A percentile compares a stretch with the other conserved stretches of the same genome.
phyloP scores from a whole-genome alignment of 2,888 invertebrate species.

The Ganaspis brasiliensis region DNA sequence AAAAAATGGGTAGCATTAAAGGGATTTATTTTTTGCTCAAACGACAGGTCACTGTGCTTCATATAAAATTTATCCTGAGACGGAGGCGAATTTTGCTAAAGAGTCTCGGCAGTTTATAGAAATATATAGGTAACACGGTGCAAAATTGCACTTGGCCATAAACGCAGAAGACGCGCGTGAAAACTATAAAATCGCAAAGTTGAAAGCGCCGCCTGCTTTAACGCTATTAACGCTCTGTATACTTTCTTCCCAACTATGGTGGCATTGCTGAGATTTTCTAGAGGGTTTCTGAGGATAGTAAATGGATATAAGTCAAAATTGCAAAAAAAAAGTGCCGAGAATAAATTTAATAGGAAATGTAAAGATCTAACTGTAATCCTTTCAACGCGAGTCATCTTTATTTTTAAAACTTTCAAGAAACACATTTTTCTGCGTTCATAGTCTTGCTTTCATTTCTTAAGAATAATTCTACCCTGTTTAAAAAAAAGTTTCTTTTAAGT shows the following conservation, averaged over 20 bases:
- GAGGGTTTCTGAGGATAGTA: background rate
- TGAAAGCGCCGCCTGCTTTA: background rate
- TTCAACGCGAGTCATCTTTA: no score
- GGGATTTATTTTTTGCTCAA: no score
- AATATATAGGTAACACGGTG: background rate
- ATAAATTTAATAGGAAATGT: no score
- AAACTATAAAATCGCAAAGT: background rate
- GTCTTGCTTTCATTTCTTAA: no score
- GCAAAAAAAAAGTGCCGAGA: background rate
- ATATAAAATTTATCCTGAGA: background rate
- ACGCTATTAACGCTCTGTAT: background rate
- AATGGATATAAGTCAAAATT: background rate
- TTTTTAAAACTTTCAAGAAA: no score
- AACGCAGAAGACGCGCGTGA: constrained; percentile 13
- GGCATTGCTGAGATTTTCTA: constrained; percentile 21
- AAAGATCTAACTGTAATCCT: background rate
- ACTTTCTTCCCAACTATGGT: background rate
- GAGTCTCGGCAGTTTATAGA: background rate
- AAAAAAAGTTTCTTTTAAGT: no score
- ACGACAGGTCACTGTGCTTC: background rate
- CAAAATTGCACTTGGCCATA: constrained; percentile 13
- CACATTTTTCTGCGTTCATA: no score
- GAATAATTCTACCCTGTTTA: no score
- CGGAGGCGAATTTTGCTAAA: background rate
- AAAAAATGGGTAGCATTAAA: no score